Evolutionary conservation across 2,888 invertebrate genomes (phyloP).

Genomic region (Aspidiotus rigidus): DNA sequence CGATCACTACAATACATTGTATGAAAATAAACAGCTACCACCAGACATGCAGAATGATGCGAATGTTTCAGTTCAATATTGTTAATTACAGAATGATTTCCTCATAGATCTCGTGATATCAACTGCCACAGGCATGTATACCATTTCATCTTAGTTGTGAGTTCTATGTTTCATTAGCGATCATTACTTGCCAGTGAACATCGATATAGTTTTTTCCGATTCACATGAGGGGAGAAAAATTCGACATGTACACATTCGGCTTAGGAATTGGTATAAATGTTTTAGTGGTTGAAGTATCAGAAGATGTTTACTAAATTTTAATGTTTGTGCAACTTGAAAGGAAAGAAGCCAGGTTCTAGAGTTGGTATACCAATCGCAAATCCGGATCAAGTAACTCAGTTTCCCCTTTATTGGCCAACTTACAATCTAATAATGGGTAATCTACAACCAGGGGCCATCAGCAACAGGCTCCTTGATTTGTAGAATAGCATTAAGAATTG

Average conservation of each 20-base stretch:
- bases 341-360: conserved; percentile 1
- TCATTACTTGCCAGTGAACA: too few relatives aligned
- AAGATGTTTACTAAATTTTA: too few relatives aligned
- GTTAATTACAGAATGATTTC: background rate
- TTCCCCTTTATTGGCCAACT: background rate
- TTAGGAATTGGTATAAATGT: too few relatives aligned
- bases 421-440: background rate
- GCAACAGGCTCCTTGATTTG: conserved; percentile 1
- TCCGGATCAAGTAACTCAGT: background rate
- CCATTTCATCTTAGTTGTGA: background rate
- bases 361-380: background rate
- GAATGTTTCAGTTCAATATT: background rate
- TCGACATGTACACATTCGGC: background rate
- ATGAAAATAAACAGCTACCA: background rate
- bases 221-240: background rate
- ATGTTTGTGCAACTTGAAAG: too few relatives aligned
- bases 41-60: background rate
- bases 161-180: background rate
- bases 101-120: background rate
- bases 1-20: background rate
- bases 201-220: background rate
- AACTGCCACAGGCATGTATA: background rate
- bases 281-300: too few relatives aligned
- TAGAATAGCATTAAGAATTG: background rate
- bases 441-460: background rate